Evolutionary conservation across 2,888 invertebrate species (phyloP).

Genomic region (Dexiosoma caninum): DNA sequence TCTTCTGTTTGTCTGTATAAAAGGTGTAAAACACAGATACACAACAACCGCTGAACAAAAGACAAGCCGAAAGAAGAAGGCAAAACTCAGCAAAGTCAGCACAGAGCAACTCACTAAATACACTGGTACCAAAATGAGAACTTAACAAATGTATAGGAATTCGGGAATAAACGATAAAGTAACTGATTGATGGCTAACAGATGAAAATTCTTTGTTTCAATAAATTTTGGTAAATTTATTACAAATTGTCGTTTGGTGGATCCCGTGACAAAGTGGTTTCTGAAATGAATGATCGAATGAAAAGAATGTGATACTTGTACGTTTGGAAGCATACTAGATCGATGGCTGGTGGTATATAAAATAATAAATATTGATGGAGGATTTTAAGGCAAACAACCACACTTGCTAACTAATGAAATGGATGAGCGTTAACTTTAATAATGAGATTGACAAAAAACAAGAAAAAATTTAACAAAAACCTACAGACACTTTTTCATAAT

Average conservation of each 20-base stretch:
- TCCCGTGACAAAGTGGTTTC: constrained; percentile 39
- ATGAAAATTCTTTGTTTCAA: constrained; percentile 73
- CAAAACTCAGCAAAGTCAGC: not conserved
- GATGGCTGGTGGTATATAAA: constrained; percentile 17
- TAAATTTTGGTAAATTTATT: constrained; percentile 75
- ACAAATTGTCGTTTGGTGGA: constrained; percentile 69
- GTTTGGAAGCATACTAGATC: constrained; percentile 5
- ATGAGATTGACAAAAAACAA: constrained; percentile 19
- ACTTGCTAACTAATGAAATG: not conserved
- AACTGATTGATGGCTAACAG: constrained; percentile 73
- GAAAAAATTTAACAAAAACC: not conserved
- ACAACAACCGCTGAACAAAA: constrained; percentile 33
- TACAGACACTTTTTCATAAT: constrained; percentile 22
- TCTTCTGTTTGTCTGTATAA: constrained; percentile 13
- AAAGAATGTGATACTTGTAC: constrained; percentile 8
- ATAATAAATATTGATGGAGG: constrained; percentile 26
- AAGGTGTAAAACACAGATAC: constrained; percentile 62
- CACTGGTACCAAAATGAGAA: not conserved
- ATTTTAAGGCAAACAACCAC: not conserved
- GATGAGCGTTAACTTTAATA: constrained; percentile 16
- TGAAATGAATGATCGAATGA: not conserved
- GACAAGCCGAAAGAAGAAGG: constrained; percentile 16
- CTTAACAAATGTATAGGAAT: constrained; percentile 27
- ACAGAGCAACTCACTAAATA: not conserved
- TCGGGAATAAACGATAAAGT: constrained; percentile 54